Base-by-base conservation (phyloP, 1,140 invertebrate genomes). In the Drosophila punjabiensis region DNA sequence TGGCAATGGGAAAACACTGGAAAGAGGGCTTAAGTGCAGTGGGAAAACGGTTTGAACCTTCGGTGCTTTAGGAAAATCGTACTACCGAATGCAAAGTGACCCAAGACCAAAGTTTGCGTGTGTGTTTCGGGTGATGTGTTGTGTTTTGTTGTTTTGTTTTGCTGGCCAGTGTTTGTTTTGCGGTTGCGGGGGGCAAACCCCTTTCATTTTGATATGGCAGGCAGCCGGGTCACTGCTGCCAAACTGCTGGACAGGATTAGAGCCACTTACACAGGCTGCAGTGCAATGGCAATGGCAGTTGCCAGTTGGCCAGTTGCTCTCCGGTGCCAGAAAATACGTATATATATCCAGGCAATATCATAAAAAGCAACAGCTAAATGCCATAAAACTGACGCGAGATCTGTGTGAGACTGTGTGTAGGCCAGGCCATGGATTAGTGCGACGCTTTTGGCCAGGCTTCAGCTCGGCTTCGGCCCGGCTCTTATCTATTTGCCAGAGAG, bases 191-290 rank as follows among this genome's bases (percentile, higher is more conserved):
- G 63, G 50, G 50, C 43, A 76, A 80, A 71, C 80, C 85, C 85
- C 85, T 89, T 89, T 89, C 85, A 89, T 85, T 88, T 79, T 88
- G 85, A 88, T 81, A 74, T 79, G 78, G 69, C 85, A 64, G 48
- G 48, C 62, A 53, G 67, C 67, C 58, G 70, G 79, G 85, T 76
- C 83, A 76, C 81, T 79, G 86, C 81, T 89, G 85, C 85, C 85
- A 88, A 88, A 89, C 70, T 79, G 76, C 82, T 79, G 86, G 74
- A 70, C 63, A 71, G 85, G 85, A 89, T 88, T 88, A 89, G 78
- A 65, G 67, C 39, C 78, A 88, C 85, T 88, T 88, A 88, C 69
- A 67, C 73, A 60, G 45, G 68, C 60, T 60, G 64, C 64, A 56
- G 35, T 39, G 48, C 74, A 61, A 37, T 33, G 48, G 58, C 64